Base-by-base conservation (phyloP, 2,888 invertebrate genomes). In the Protophormia terraenovae region DNA sequence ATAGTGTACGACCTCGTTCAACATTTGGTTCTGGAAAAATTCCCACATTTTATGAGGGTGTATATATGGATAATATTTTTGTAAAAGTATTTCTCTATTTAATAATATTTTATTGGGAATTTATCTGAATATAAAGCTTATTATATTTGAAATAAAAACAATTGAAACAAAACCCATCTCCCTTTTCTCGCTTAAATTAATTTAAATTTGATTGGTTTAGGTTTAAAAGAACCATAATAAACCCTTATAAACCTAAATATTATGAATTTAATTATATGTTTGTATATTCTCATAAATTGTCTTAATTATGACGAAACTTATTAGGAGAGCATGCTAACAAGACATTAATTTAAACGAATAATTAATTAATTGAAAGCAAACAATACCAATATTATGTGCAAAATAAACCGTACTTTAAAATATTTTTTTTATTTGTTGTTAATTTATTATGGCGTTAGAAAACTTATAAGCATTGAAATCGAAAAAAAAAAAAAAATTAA, bases 1-100 rank as follows among this genome's bases (percentile, higher is more conserved):
- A 93, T 91, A 93, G 93, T 93, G 93, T 93, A 92, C 94, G 94
- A 91, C 94, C 93, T 93, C 94, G 93, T 93, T 94, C 94, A 91
- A 93, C 93, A 89, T 92, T 91, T 91, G 93, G 92, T 89, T 93
- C 92, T 93, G 93, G 87, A 92, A 92, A 89, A 91, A 91, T 87
- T 86, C 86, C 88, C 87, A 89, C 72, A 83, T 83, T 80, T 84
- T 69, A 62, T 53, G 75, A 75, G 81, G 67, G 53, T 64, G n/a
- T n/a, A n/a, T n/a, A n/a, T n/a, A n/a, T n/a, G n/a, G n/a, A 38
- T 53, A 62, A 12, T 79, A 58, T 83, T 55, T 64, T 83, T 50
- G n/a, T 60, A 58, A 69, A 53, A 66, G 64, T 73, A 27, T n/a
- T 53, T 66, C 35, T 86, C 73, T 35, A 27, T 62, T 80, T 60